Base-by-base conservation (phyloP, 2,797 vertebrate genomes). In the Phataginus tetradactyla region DNA sequence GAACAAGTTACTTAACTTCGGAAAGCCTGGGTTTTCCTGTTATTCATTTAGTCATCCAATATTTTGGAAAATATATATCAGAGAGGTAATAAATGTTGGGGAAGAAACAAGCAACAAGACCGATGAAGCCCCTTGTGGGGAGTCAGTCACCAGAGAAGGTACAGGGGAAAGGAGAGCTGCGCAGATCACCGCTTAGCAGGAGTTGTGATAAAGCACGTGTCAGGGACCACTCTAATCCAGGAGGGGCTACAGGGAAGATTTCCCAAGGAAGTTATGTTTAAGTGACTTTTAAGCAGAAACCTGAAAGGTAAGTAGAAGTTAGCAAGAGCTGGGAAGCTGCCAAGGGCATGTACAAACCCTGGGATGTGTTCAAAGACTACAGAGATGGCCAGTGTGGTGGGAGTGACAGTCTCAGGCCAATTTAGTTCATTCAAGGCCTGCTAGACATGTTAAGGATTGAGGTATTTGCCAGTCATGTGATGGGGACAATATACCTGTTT, bases 151-250 rank as follows among this genome's bases (percentile, higher is more conserved):
- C 3, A 15, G 34, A 84, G 45, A 39, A 61, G 20, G 11, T 15
- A 15, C n/a, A 8, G 13, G 4, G 0, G 13, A 3, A 37, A 25
- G 21, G 11, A 55, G 34, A 27, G 0, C n/a, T 78, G 20, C 51
- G n/a, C 7, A 32, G 32, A 63, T 7, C 4, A n/a, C 9, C 21
- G 5, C 9, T n/a, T n/a, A 2, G 80, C 21, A 15, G n/a, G 34
- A 55, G 5, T 15, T 34, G 5, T 59, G 17, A 1, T 57, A 5
- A 51, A 39, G 27, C 29, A 51, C 20, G 13, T 4, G 0, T 0
- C 1, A 29, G 57, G n/a, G 7, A 11, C 3, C 20, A 20, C 3
- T 17, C 17, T 5, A 29, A 39, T 15, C 14, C 71, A 49, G 57
- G 53, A 59, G 37, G 27, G 7, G 32, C 7, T 32, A 14, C 13